These are phyloP conservation scores for Epinephelus cyanopodus DNA, from an alignment of 2,113 vertebrate genomes.

Conservation along the genomic window DNA sequence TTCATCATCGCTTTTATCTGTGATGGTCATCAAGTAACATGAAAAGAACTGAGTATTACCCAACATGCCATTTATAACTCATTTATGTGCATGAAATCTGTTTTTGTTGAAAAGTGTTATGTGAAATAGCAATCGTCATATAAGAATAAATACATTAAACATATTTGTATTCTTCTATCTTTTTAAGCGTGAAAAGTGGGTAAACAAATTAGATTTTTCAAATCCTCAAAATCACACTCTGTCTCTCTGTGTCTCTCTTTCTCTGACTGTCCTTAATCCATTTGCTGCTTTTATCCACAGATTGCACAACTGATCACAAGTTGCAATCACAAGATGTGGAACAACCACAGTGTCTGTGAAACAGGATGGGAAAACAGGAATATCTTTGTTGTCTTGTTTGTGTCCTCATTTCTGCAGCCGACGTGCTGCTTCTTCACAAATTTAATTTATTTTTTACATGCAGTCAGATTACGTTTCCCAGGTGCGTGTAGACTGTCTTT, in stretches of 20 bases:
- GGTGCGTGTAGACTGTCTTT: neutral
- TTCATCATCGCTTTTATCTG: constrained; percentile 14
- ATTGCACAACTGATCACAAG: constrained; percentile 75
- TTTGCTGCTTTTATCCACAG: constrained; percentile 45
- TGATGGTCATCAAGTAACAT: neutral
- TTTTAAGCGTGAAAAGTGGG: too few relatives aligned
- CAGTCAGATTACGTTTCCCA: constrained; percentile 12
- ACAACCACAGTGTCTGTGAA: constrained; percentile 55
- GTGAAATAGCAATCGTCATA: neutral
- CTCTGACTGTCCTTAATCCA: constrained; percentile 43
- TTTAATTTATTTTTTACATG: constrained; percentile 20
- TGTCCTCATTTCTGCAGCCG: constrained; percentile 32
- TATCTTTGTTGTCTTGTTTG: constrained; percentile 66
- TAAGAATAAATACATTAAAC: neutral
- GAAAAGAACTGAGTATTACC: neutral
- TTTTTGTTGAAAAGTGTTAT: neutral
- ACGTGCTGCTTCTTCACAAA: constrained; percentile 8
- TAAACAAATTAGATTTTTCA: too few relatives aligned
- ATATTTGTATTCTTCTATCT: neutral
- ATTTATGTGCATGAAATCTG: neutral
- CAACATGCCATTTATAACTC: neutral
- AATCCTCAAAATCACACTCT: neutral
- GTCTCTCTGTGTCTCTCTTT: neutral
- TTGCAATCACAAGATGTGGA: constrained; percentile 78
- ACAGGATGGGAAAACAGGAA: constrained; percentile 51